These are phyloP conservation scores for Temnothorax curvispinosus DNA, from an alignment of 1,140 invertebrate genomes.

Conservation along the genomic window DNA sequence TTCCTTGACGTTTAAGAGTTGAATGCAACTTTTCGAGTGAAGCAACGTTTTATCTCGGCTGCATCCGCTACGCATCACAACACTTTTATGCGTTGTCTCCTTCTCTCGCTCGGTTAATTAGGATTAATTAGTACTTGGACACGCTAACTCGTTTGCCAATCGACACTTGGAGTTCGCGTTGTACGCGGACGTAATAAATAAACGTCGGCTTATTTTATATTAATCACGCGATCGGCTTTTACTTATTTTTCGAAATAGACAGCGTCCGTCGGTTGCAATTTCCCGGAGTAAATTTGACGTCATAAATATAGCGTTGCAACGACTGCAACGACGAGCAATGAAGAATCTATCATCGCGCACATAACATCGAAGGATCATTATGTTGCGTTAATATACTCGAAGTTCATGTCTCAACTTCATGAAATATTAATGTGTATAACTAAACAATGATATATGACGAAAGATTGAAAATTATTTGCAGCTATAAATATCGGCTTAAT, in stretches of 20 bases:
- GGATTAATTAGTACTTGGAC: constrained; percentile 40
- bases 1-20: neutral
- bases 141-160: constrained; percentile 15
- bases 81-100: constrained; percentile 19
- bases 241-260: neutral
- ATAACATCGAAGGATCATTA: neutral
- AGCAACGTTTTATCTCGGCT: neutral
- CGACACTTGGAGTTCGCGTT: neutral
- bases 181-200: constrained; percentile 16
- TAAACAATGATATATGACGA: neutral
- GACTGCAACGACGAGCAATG: neutral
- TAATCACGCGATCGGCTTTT: neutral
- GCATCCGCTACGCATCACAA: neutral
- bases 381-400: neutral
- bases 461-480: neutral
- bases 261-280: neutral
- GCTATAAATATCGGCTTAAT: neutral
- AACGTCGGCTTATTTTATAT: constrained; percentile 1
- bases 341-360: neutral
- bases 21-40: neutral
- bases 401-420: neutral
- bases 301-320: neutral
- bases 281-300: neutral
- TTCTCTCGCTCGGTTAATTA: constrained; percentile 23
- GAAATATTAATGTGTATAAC: neutral